Evolutionary conservation across 35 echinoderm and acorn worm species (phyloP), one percentile per base, ranked within the genome.

Genomic region (Heliocidaris tuberculata): DNA sequence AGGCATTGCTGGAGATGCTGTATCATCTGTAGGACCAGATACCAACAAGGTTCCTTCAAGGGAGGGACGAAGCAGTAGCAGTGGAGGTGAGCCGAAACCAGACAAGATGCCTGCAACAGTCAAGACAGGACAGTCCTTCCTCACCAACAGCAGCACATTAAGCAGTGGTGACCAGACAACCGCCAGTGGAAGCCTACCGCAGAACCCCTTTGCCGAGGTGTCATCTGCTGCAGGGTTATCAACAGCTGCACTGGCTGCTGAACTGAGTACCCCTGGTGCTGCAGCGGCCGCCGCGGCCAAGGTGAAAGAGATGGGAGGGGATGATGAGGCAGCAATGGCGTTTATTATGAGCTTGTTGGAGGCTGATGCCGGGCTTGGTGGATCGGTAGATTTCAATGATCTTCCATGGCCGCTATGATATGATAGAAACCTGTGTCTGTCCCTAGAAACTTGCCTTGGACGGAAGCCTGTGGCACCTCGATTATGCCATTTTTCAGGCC

Each of bases 331-430:
- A 21, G 97, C 97, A 0, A 99, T 99, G 98, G 96, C 98, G 0
- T 97, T 99, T 48, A 99, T 99, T 48, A 99, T 99, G 98, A 99
- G 96, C 60, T 86, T 99, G 1, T 85, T 99, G 21, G 96, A 99
- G 49, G 98, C 98, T 10, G 96, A 97, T 93, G 98, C 96, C 0
- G 98, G 98, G 35, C 96, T 99, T 7, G 98, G 98, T 4, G 98
- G 98, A 5, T 92, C 98, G 0, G 98, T 99, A 47, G 98, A 99
- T 85, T 95, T 99, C 24, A 97, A 92, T 21, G 96, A 97, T 49
- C 88, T 99, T 49, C 98, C 98, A 5, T 99, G 98, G 98, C 98
- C 98, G 0, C 95, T 99, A 47, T 96, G 94, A 95, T 52, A 49
- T 10, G 32, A 47, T 78, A n/a, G 65, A 78, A n/a, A 78, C 17